Conservation (phyloP, 2,888 invertebrate species). For the Galeruca laticollis region DNA sequence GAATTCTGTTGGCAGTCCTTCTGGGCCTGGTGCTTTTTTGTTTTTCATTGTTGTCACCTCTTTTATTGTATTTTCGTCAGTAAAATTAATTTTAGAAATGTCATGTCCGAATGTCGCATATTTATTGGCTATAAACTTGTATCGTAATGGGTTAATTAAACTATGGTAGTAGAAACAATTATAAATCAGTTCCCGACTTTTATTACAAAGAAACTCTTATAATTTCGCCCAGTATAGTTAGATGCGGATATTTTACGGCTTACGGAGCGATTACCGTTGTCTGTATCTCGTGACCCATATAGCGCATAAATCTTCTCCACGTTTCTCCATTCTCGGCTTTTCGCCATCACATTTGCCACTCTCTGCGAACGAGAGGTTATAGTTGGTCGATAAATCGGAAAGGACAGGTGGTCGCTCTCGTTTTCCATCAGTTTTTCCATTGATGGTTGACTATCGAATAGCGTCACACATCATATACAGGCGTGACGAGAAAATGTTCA, state of each 20-base stretch:
- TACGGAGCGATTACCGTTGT: constrained; percentile 3
- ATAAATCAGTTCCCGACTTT: too few species aligned
- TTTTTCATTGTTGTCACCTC: too few species aligned
- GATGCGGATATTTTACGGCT: neutral
- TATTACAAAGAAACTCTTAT: too few species aligned
- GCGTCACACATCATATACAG: neutral
- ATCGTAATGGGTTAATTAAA: too few species aligned
- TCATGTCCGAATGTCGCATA: too few species aligned
- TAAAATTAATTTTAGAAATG: too few species aligned
- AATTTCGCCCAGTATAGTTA: neutral
- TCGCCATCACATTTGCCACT: constrained; percentile 5
- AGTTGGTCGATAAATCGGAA: constrained; percentile 21
- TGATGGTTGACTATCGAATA: neutral
- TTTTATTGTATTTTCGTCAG: too few species aligned
- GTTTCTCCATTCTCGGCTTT: constrained; percentile 9
- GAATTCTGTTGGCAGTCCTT: too few species aligned
- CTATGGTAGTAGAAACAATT: too few species aligned
- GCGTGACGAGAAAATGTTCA: constrained; percentile 7
- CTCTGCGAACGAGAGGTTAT: neutral
- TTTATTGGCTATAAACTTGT: too few species aligned
- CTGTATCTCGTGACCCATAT: neutral
- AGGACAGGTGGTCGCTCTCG: constrained; percentile 16
- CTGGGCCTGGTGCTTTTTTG: too few species aligned
- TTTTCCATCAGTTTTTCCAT: constrained; percentile 15
- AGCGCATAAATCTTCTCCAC: constrained; percentile 13